Conservation (phyloP, 2,797 vertebrate genomes). For the Urocyon cinereoargenteus region DNA sequence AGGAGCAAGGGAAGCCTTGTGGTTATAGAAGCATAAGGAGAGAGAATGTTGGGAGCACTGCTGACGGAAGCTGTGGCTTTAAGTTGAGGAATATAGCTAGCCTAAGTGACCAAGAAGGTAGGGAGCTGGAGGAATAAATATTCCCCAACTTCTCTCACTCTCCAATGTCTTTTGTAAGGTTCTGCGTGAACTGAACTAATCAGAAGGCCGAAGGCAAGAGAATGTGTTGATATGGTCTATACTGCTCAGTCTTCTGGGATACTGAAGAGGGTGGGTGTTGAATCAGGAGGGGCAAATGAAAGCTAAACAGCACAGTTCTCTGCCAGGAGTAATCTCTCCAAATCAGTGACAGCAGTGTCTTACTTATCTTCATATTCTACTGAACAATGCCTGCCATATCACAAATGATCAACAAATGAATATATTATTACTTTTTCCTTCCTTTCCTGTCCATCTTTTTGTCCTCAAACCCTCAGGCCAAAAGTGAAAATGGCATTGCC, state of each 20-base stretch:
- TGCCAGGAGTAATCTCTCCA: neutral
- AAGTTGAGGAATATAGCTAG: neutral
- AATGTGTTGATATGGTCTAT: neutral
- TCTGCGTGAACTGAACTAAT: neutral
- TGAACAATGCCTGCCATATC: neutral
- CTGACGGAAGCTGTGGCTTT: neutral
- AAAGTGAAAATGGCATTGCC: constrained; percentile 5
- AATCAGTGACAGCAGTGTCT: neutral
- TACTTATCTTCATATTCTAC: neutral
- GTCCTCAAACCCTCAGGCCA: neutral
- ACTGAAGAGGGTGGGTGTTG: neutral
- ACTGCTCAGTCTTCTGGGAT: neutral
- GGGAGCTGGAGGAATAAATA: neutral
- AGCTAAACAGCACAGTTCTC: neutral
- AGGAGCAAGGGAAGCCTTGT: neutral
- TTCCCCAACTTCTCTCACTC: neutral
- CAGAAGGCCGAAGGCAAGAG: neutral
- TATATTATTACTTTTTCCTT: neutral
- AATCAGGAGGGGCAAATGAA: neutral
- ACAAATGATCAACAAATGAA: neutral
- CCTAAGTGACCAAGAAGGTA: neutral
- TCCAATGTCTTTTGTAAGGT: neutral
- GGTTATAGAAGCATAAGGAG: neutral
- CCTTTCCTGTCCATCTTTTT: neutral
- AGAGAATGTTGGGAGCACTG: neutral